phyloP scores from a whole-genome alignment of 2,888 invertebrate species.

The Lymantria dispar region DNA sequence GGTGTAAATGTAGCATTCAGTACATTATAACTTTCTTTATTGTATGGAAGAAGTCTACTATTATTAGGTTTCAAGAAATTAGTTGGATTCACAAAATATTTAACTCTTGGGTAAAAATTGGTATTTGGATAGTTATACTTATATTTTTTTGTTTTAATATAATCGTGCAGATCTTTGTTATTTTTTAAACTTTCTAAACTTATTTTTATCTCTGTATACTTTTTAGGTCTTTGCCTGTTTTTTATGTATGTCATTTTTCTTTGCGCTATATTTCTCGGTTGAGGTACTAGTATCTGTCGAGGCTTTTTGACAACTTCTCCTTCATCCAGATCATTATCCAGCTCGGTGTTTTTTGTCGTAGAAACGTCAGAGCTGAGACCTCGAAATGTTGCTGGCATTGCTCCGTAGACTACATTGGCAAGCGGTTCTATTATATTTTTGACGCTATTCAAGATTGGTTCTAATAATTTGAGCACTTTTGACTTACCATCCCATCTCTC shows the following conservation, averaged over 20 bases:
- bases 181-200: constrained; percentile 66
- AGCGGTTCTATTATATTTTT: constrained; percentile 66
- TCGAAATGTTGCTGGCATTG: constrained; percentile 70
- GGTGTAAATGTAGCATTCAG: constrained; percentile 29
- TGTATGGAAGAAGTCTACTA: constrained; percentile 55
- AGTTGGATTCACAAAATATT: constrained; percentile 66
- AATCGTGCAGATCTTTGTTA: constrained; percentile 72
- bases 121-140: constrained; percentile 72
- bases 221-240: constrained; percentile 63
- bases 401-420: constrained; percentile 64
- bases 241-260: constrained; percentile 64
- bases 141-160: constrained; percentile 74
- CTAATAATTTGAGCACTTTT: constrained; percentile 69
- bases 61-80: constrained; percentile 54
- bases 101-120: constrained; percentile 69
- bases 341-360: constrained; percentile 52
- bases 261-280: constrained; percentile 70
- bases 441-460: constrained; percentile 66
- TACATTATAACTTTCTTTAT: constrained; percentile 37
- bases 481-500: constrained; percentile 82
- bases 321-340: constrained; percentile 45
- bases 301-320: constrained; percentile 51
- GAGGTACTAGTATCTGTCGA: constrained; percentile 65
- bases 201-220: constrained; percentile 64
- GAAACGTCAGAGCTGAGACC: constrained; percentile 66